Base-by-base conservation (phyloP, 2,888 invertebrate genomes). In the Eubasilissa splendida region DNA sequence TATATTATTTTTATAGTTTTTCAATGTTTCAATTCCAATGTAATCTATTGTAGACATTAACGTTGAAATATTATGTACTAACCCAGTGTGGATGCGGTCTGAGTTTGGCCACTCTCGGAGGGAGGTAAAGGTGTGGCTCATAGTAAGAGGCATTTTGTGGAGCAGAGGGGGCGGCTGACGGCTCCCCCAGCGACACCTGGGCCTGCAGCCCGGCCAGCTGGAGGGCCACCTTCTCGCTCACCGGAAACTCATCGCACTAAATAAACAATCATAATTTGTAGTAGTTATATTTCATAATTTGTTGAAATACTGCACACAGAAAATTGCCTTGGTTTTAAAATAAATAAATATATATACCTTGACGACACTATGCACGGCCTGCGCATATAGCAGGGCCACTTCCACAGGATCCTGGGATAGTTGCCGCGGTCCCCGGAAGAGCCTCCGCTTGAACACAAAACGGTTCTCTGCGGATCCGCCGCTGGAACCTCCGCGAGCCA, bases 341-440 rank as follows among this genome's bases (percentile, higher is more conserved):
- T 58, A 42, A 5, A 11, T 4, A n/a, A 4, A n/a, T 42, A n/a
- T 42, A n/a, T 50, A 4, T 53, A 97, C 97, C 93, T 97, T 97
- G 3, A 98, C 98, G 71, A 98, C 97, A 87, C 96, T 95, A 86
- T 98, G 96, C 9, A 98, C 98, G 80, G 97, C 98, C 90, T 98
- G 98, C 50, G 98, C 96, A 88, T 97, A 98, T 4, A 98, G 90
- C 87, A 98, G 92, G 85, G 96, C 97, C 12, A 98, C 96, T 89
- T 98, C 98, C 0, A 98, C 96, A 0, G 98, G 97, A 90, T 98
- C 98, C 88, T 97, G 97, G 8, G 97, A 97, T 76, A 98, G 91
- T 88, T 97, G 97, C 59, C 96, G 92, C 0, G 95, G 96, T 84
- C 96, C 95, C 85, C 95, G 94, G 89, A 97, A 98, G 76, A 98